Evolutionary conservation across 2,888 invertebrate genomes (phyloP), one percentile per base, ranked within the genome.

Genomic region (Meteorus colon): DNA sequence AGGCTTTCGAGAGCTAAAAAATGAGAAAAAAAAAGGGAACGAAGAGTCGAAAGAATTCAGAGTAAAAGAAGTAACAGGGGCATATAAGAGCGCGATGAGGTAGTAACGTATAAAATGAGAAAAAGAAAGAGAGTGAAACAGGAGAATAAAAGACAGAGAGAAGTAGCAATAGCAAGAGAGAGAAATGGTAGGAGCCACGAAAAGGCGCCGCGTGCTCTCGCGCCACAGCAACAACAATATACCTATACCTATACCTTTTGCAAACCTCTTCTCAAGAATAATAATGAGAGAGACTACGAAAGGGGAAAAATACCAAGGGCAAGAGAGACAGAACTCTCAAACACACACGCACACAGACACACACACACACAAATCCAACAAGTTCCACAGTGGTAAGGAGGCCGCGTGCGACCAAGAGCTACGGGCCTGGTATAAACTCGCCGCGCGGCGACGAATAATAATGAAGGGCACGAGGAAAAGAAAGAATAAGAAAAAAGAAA

Each of bases 371-470:
- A 2, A 8, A 55, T 19, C n/a, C n/a, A 51, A 66, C 69, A 78
- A 72, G 71, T 68, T 62, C 73, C 70, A 60, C 72, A 72, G 70
- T 76, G 73, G 75, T 79, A 75, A 74, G 74, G 66, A 78, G 74
- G 77, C 78, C 75, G 79, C 78, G 81, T 78, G 78, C 79, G 79
- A 79, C 80, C 78, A 76, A 81, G 78, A 80, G 80, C 73, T 78
- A 76, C 76, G 77, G 78, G 73, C 74, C 72, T 70, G 76, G 66
- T 72, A 76, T 65, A 77, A 77, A 77, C 59, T 59, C 77, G 77
- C 80, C 79, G 83, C 77, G 77, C 80, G 78, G 83, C 81, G 81
- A 82, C 82, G 85, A 85, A 85, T 85, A 83, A 83, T 84, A 84
- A 85, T 85, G 84, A 84, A 82, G 71, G 73, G 60, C 77, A 80